phyloP scores from a whole-genome alignment of 2,797 vertebrate species.

The Melanotaenia trifasciata region DNA sequence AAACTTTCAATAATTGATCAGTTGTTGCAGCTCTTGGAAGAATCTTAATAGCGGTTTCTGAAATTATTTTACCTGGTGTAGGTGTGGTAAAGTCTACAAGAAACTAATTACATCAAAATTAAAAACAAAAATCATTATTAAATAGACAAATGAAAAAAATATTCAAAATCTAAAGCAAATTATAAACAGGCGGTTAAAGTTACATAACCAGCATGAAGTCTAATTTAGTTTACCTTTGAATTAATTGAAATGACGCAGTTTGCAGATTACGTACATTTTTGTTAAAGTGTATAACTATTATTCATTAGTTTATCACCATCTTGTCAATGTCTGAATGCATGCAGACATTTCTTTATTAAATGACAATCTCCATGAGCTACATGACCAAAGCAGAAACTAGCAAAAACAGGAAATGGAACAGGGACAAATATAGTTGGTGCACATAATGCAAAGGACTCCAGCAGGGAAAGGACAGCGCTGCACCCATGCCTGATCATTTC shows the following conservation, averaged over 20 bases:
- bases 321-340: background rate
- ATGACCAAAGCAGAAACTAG: slow-evolving; percentile 18
- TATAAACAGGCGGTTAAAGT: too few relatives aligned
- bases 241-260: background rate
- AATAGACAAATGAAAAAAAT: background rate
- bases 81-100: background rate
- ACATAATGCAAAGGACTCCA: slow-evolving; percentile 45
- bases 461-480: slow-evolving; percentile 59
- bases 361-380: slow-evolving; percentile 8
- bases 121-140: too few relatives aligned
- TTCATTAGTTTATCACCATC: background rate
- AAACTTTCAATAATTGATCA: background rate
- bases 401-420: slow-evolving; percentile 69
- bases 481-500: slow-evolving; percentile 58
- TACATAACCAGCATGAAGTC: background rate
- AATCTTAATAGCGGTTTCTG: background rate
- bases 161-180: too few relatives aligned
- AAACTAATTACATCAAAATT: background rate
- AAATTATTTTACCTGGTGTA: background rate
- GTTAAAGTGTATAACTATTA: too few relatives aligned
- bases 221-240: background rate
- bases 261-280: background rate
- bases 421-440: slow-evolving; percentile 31
- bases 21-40: background rate
- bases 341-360: background rate